Evolutionary conservation across 1,140 invertebrate species (phyloP), one percentile per base, ranked within the genome.

Genomic region (Solenopsis invicta): DNA sequence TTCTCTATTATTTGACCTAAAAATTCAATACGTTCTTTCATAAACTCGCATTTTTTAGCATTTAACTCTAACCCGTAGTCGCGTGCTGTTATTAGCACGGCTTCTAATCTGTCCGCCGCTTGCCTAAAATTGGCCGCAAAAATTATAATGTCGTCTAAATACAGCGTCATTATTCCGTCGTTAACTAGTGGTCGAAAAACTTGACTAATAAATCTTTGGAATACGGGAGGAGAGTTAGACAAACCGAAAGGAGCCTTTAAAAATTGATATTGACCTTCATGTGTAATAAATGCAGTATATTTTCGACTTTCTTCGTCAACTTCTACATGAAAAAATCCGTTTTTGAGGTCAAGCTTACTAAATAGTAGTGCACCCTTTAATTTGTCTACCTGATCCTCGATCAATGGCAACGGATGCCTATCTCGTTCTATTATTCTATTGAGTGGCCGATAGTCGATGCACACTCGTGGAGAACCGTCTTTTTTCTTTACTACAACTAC

Each of bases 401-500:
- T 86, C 1, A 86, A 12, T 8, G 50, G n/a, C 9, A 67, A 48
- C 16, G 61, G 41, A 59, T 50, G 10, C 0, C 64, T 29, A 24
- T 84, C 69, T 0, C 50, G 50, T 41, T 52, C 41, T 56, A 82
- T 61, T 4, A 69, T 34, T 12, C 50, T 21, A 61, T 85, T 85
- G 5, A 85, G 21, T 29, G 64, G 48, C 12, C 82, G 45, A 24
- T 75, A 85, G n/a, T 85, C 72, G 2, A 76, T 69, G 21, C 82
- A 85, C 0, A 76, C 16, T 21, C 50, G 62, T 3, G 62, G 37
- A 0, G 61, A 48, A 13, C 74, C 64, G 34, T 86, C 54, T 24
- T 86, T 85, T 13, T 86, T 86, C 10, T 52, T 76, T 2, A 52
- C 54, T 29, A 77, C 21, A 1, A 86, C 84, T 0, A 86, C 64